phyloP scores from a whole-genome alignment of 2,888 invertebrate genomes.

The Papilio gigon region DNA sequence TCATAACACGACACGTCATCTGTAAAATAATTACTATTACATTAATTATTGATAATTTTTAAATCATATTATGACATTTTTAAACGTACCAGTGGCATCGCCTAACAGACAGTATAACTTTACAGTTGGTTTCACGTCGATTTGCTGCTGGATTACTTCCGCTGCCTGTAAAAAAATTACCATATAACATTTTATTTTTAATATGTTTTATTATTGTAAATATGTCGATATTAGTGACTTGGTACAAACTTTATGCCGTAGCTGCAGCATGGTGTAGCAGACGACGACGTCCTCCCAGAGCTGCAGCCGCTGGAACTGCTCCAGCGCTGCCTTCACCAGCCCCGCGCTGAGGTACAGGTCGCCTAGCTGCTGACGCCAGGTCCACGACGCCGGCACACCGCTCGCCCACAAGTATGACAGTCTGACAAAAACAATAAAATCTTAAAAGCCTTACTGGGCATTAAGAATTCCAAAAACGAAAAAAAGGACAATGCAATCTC shows the following conservation, averaged over 20 bases:
- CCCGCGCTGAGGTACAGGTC: conserved; percentile 91
- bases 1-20: conserved; percentile 91
- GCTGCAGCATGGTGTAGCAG: conserved; percentile 92
- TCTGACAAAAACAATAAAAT: conserved; percentile 52
- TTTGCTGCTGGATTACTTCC: conserved; percentile 91
- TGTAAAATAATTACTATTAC: conserved; percentile 54
- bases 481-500: no score
- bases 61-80: background rate
- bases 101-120: conserved; percentile 96
- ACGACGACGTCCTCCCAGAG: conserved; percentile 96
- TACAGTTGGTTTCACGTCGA: conserved; percentile 90
- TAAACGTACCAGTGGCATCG: conserved; percentile 84
- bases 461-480: no score
- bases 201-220: background rate
- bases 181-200: no score
- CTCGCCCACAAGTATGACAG: conserved; percentile 87
- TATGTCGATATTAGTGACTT: background rate
- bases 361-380: conserved; percentile 88
- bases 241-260: conserved; percentile 88
- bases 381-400: conserved; percentile 89
- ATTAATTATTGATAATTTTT: background rate
- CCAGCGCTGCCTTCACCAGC: conserved; percentile 91
- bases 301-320: conserved; percentile 88
- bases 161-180: conserved; percentile 86
- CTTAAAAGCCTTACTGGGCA: no score